These are phyloP conservation scores for Marcusenius ussheri DNA, from an alignment of 2,113 vertebrate genomes.

Conservation along the genomic window DNA sequence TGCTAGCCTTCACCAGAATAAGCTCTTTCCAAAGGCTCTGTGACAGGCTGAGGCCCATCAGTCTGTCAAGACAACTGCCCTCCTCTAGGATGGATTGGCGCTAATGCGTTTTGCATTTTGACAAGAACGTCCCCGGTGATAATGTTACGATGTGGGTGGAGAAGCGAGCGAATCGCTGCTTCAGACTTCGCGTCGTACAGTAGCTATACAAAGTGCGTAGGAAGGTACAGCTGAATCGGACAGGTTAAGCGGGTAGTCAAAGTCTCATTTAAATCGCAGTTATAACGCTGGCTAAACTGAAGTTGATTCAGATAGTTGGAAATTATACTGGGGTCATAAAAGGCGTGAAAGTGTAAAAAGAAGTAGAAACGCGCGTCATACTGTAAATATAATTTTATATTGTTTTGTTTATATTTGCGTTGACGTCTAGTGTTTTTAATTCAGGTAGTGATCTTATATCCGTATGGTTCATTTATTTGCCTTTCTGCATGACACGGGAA, in stretches of 20 bases:
- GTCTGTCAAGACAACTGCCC: constrained; percentile 24
- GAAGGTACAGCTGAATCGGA: not conserved
- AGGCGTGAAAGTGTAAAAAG: not conserved
- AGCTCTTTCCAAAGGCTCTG: constrained; percentile 4
- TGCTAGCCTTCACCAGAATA: not conserved
- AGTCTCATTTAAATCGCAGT: not conserved
- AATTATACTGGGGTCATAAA: not conserved
- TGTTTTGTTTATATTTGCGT: not conserved
- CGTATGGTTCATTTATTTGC: not conserved
- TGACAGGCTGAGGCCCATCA: constrained; percentile 5
- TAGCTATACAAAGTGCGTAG: not conserved
- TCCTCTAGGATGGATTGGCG: constrained; percentile 23
- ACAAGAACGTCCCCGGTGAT: constrained; percentile 1
- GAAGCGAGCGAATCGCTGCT: constrained; percentile 16
- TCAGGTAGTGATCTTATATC: not conserved
- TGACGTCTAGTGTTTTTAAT: not conserved
- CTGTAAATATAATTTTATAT: not conserved
- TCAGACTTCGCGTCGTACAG: not conserved
- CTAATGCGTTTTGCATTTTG: constrained; percentile 17
- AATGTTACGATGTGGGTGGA: constrained; percentile 9
- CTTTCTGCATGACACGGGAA: not conserved
- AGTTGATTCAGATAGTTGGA: not conserved
- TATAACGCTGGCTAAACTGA: not conserved
- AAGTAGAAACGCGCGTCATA: not conserved
- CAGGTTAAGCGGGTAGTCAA: not conserved